Percentiles rank a stretch among this genome's conserved stretches.
Conservation (phyloP, 2,888 invertebrate genomes). For the Corbicula japonica region DNA sequence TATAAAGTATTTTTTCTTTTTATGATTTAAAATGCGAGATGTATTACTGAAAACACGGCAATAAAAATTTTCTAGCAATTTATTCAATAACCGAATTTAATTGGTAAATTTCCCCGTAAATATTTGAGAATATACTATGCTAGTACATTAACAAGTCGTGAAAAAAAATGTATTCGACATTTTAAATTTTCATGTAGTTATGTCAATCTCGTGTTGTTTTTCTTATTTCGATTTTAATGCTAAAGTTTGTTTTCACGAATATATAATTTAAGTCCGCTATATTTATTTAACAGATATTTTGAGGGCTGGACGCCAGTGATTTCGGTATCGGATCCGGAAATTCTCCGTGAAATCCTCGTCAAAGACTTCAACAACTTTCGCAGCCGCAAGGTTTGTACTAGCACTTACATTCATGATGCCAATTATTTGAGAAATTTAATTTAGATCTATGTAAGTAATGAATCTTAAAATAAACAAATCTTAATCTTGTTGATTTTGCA, state of each 20-base stretch:
- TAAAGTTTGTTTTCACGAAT: no score
- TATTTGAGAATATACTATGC: neutral
- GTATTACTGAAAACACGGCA: neutral
- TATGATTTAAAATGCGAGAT: neutral
- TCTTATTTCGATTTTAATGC: neutral
- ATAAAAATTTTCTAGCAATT: neutral
- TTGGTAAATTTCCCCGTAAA: neutral
- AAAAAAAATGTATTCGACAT: neutral
- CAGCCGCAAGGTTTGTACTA: conserved; percentile 82
- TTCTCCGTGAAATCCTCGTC: conserved; percentile 85
- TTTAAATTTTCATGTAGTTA: neutral
- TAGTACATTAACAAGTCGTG: neutral
- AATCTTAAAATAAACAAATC: no score
- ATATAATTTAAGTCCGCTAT: no score
- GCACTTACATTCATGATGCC: neutral
- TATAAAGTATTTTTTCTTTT: neutral
- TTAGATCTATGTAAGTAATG: no score
- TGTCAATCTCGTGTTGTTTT: neutral
- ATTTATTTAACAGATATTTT: conserved; percentile 83
- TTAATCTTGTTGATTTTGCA: no score
- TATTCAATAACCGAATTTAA: neutral
- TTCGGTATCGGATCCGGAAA: conserved; percentile 85
- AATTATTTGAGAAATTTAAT: no score
- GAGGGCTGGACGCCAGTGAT: conserved; percentile 85
- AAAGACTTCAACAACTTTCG: conserved; percentile 86